phyloP scores from a whole-genome alignment of 2,113 vertebrate genomes.

The Hemiprocne comata region DNA sequence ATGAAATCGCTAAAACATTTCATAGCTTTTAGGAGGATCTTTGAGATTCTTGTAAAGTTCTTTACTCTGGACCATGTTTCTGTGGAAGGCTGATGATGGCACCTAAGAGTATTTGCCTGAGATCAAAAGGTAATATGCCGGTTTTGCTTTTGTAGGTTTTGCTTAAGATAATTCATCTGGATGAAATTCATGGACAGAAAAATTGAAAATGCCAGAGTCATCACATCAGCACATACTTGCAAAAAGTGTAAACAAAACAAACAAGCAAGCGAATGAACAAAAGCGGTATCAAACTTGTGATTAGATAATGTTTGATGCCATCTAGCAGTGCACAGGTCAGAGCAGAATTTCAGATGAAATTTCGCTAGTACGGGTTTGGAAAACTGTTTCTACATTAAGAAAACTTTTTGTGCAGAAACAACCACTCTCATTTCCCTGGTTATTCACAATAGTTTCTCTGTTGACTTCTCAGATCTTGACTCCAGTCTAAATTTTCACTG shows the following conservation, averaged over 20 bases:
- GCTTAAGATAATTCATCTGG: not conserved
- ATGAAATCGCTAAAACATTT: conserved; percentile 13
- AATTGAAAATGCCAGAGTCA: not conserved
- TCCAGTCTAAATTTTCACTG: conserved; percentile 33
- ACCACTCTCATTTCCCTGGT: not conserved
- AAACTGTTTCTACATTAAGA: not conserved
- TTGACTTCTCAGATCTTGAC: not conserved
- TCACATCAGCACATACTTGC: not conserved
- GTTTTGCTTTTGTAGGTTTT: not conserved
- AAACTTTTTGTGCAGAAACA: not conserved
- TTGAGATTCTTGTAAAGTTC: conserved; percentile 5
- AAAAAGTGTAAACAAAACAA: not conserved
- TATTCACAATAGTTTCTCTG: not conserved
- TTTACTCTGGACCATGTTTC: not conserved
- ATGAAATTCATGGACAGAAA: not conserved
- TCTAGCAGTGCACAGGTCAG: not conserved
- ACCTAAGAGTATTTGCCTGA: not conserved
- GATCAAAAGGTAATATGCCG: not conserved
- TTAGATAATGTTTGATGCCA: not conserved
- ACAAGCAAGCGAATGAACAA: not conserved
- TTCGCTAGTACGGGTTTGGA: not conserved
- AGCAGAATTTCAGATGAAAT: not conserved
- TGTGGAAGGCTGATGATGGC: not conserved
- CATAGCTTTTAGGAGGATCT: not conserved
- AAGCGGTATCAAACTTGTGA: not conserved